Conservation (phyloP, 1,140 invertebrate genomes). For the Philopotamus ludificatus region DNA sequence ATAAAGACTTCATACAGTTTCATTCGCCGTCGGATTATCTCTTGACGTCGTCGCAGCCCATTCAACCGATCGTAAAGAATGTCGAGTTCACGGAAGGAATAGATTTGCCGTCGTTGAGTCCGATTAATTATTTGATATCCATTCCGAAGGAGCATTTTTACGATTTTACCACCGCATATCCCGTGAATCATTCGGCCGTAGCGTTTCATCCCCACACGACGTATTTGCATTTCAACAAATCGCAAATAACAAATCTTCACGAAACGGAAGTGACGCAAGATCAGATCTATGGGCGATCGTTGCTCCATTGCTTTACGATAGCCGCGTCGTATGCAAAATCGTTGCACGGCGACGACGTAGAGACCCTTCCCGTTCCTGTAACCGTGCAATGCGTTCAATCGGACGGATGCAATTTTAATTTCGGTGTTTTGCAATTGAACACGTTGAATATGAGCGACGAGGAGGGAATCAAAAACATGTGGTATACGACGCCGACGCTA, state of each 20-base stretch:
- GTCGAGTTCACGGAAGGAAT: constrained; percentile 46
- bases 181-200: constrained; percentile 62
- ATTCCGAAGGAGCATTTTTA: constrained; percentile 67
- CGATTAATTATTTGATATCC: constrained; percentile 68
- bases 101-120: constrained; percentile 68
- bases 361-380: constrained; percentile 72
- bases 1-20: constrained; percentile 65
- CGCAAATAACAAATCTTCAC: constrained; percentile 65
- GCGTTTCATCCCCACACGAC: constrained; percentile 70
- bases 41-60: constrained; percentile 61
- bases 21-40: constrained; percentile 63
- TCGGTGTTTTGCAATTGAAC: constrained; percentile 83
- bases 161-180: constrained; percentile 59
- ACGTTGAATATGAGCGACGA: constrained; percentile 67
- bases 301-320: constrained; percentile 71
- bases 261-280: constrained; percentile 63
- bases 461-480: constrained; percentile 73
- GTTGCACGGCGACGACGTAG: constrained; percentile 66
- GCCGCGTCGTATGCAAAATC: constrained; percentile 70
- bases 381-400: constrained; percentile 78
- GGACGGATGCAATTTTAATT: constrained; percentile 72
- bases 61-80: constrained; percentile 58
- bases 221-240: constrained; percentile 65
- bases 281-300: constrained; percentile 66
- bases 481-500: constrained; percentile 68